A percentile compares a stretch with the other conserved stretches of the same genome.
Evolutionary conservation across 2,113 vertebrate species (phyloP).

Genomic region (Phodopus roborovskii): DNA sequence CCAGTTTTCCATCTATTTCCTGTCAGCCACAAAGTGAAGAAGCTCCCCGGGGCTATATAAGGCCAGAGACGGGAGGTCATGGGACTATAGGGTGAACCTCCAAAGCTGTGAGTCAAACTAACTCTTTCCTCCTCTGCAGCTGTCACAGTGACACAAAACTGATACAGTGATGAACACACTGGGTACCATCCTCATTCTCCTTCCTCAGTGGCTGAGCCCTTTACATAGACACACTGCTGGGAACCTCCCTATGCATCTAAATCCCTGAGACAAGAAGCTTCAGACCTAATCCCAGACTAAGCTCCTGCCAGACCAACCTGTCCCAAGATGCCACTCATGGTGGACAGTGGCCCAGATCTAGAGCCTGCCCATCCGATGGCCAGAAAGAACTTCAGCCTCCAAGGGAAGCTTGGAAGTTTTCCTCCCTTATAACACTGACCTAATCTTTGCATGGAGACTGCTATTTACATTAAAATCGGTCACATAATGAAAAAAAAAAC

Average conservation of each 20-base stretch:
- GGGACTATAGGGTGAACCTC: neutral
- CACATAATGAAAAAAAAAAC: conserved; percentile 79
- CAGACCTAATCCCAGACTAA: neutral
- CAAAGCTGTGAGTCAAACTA: neutral
- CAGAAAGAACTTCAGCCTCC: neutral
- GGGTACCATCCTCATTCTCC: neutral
- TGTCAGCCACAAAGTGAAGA: neutral
- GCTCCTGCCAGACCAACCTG: neutral
- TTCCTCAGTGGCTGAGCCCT: neutral
- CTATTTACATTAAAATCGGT: conserved; percentile 80
- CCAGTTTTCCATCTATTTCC: neutral
- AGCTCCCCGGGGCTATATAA: too few species aligned
- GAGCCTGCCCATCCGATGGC: neutral
- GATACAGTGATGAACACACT: neutral
- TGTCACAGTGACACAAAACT: neutral
- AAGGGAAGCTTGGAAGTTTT: conserved; percentile 62
- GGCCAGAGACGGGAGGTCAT: neutral
- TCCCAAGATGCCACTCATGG: neutral
- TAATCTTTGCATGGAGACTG: conserved; percentile 61
- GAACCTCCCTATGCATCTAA: rapidly evolving
- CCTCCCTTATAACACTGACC: conserved; percentile 62
- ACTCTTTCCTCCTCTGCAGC: neutral
- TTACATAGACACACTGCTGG: neutral
- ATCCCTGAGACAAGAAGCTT: neutral
- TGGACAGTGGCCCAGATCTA: neutral